These are phyloP conservation scores for Antechinus stuartii DNA, from an alignment of 2,113 vertebrate genomes.

Conservation along the genomic window DNA sequence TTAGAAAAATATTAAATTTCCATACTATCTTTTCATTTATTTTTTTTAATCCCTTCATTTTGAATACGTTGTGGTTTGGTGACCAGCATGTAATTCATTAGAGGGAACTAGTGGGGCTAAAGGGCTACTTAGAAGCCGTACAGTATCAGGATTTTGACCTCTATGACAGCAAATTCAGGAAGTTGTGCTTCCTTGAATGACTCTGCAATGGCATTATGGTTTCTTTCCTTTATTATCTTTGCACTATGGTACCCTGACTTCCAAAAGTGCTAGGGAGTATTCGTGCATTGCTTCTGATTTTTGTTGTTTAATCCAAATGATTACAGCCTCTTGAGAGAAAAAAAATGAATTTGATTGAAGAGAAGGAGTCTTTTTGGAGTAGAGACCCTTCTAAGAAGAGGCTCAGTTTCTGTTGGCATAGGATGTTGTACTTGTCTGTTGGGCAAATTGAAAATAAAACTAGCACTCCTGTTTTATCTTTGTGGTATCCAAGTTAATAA, in stretches of 20 bases:
- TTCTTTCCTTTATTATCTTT: not conserved
- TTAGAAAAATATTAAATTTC: conserved; percentile 79
- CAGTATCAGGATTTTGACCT: conserved; percentile 15
- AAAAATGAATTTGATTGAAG: conserved; percentile 18
- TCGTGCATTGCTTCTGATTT: not conserved
- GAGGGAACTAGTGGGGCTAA: conserved; percentile 5
- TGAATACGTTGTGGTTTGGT: conserved; percentile 53
- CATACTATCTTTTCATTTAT: conserved; percentile 79
- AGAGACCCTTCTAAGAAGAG: not conserved
- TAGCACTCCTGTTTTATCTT: not conserved
- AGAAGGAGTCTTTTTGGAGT: conserved; percentile 4
- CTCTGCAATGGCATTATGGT: not conserved
- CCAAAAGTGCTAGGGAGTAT: not conserved
- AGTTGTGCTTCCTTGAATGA: conserved; percentile 32
- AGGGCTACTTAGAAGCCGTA: not conserved
- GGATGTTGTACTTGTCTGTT: conserved; percentile 30
- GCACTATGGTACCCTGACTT: conserved; percentile 11
- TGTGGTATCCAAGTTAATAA: not conserved
- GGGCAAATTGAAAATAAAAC: conserved; percentile 49
- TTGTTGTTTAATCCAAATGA: conserved; percentile 16
- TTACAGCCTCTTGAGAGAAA: not conserved
- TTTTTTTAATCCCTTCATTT: conserved; percentile 74
- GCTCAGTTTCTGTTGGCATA: not conserved
- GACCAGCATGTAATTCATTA: not conserved
- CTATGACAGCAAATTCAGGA: conserved; percentile 27